phyloP scores from a whole-genome alignment of 2,113 vertebrate species.

The Phylloscopus trochiloides region DNA sequence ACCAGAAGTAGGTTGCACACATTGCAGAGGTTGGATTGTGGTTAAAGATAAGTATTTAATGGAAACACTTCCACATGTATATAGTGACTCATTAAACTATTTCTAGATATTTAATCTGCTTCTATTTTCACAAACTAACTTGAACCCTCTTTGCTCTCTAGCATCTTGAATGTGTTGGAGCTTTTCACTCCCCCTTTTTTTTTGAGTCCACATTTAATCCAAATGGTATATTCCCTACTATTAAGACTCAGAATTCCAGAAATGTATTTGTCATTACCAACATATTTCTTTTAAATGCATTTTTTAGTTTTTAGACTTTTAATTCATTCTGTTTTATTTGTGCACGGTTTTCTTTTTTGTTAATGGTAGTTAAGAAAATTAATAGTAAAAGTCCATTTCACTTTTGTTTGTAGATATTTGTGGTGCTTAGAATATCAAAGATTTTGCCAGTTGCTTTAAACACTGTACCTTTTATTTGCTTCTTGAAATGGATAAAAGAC shows the following conservation, averaged over 20 bases:
- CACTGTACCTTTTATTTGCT: not conserved
- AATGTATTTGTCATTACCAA: not conserved
- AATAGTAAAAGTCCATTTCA: not conserved
- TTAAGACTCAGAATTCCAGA: not conserved
- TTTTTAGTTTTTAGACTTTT: not conserved
- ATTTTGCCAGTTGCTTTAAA: not conserved
- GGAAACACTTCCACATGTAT: conserved; percentile 57
- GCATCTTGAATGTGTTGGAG: conserved; percentile 54
- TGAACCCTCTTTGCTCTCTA: conserved; percentile 56
- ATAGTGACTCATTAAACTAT: conserved; percentile 36
- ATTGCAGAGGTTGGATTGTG: conserved; percentile 38
- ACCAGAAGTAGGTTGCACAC: conserved; percentile 41
- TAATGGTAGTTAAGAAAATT: not conserved
- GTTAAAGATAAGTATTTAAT: conserved; percentile 40
- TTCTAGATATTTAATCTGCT: conserved; percentile 55
- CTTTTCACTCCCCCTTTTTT: not conserved
- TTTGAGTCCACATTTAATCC: conserved; percentile 26
- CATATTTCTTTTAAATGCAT: not conserved
- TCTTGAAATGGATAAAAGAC: not conserved
- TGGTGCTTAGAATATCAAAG: not conserved
- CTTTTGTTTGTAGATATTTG: not conserved
- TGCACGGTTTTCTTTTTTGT: not conserved
- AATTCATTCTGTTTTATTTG: not conserved
- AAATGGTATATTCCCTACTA: not conserved
- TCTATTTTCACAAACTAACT: conserved; percentile 25